These are phyloP conservation scores for Allacma fusca DNA, from an alignment of 2,888 invertebrate species.

Conservation along the genomic window DNA sequence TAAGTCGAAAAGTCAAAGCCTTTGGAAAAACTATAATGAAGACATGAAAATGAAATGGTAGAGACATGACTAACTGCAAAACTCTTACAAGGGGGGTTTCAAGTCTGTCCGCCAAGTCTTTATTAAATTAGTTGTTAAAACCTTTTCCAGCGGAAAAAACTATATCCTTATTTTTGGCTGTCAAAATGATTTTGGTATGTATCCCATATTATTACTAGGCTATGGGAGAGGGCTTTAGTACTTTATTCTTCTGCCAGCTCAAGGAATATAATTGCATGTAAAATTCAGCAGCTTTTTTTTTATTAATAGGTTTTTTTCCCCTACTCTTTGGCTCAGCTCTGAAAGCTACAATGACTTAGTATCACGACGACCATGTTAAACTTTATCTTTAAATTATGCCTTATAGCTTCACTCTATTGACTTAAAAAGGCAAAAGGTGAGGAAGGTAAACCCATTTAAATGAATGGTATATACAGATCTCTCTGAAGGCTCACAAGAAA, in stretches of 20 bases:
- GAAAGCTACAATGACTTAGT: neutral
- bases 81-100: too few species aligned
- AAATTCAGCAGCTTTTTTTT: neutral
- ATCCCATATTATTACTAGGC: too few species aligned
- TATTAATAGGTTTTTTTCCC: neutral
- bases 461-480: neutral
- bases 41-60: neutral
- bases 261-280: too few species aligned
- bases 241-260: too few species aligned
- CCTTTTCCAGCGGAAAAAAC: too few species aligned
- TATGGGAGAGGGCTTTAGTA: too few species aligned
- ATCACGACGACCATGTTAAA: conserved; percentile 12
- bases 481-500: too few species aligned
- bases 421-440: conserved; percentile 12
- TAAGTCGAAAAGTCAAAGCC: neutral
- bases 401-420: conserved; percentile 7
- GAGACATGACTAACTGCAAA: too few species aligned
- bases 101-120: too few species aligned
- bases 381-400: conserved; percentile 13
- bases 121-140: too few species aligned
- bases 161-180: too few species aligned
- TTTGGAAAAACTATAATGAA: neutral
- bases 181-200: too few species aligned
- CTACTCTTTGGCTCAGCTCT: neutral
- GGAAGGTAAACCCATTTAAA: conserved; percentile 1